Percentiles rank a stretch among this genome's conserved stretches.
phyloP scores from a whole-genome alignment of 2,797 vertebrate species.

The Borostomias antarcticus region DNA sequence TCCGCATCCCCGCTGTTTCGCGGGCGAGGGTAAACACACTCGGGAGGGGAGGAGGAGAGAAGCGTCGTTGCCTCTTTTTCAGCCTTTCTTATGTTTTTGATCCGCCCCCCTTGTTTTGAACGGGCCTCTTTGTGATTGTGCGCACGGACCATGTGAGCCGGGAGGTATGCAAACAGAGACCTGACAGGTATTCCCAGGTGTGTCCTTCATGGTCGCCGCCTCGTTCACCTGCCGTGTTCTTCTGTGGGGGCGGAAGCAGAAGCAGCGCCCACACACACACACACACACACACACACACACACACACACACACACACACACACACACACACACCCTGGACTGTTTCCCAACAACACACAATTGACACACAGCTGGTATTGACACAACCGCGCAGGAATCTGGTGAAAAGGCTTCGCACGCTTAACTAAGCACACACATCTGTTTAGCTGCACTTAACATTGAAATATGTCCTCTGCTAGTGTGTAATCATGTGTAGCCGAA shows the following conservation, averaged over 20 bases:
- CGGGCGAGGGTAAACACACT: constrained; percentile 71
- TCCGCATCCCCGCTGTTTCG: constrained; percentile 70
- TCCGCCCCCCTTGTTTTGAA: constrained; percentile 64
- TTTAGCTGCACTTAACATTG: background rate
- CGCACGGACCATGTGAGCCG: constrained; percentile 37
- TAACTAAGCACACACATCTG: background rate
- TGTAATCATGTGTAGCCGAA: background rate
- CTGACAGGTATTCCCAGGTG: constrained; percentile 59
- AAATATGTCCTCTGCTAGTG: background rate
- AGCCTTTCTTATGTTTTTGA: constrained; percentile 65
- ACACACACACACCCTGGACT: no score
- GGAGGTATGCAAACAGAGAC: constrained; percentile 67
- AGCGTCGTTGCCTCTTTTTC: constrained; percentile 63
- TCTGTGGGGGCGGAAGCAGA: no score
- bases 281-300: no score
- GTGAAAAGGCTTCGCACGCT: constrained; percentile 16
- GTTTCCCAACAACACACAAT: constrained; percentile 60
- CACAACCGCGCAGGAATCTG: constrained; percentile 35
- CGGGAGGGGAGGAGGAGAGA: constrained; percentile 57
- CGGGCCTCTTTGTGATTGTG: constrained; percentile 65
- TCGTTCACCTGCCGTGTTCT: constrained; percentile 70
- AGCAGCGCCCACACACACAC: constrained; percentile 54
- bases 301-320: no score
- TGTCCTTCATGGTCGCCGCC: constrained; percentile 67
- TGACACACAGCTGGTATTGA: constrained; percentile 70